Percentiles rank a stretch among this genome's conserved stretches.
phyloP scores from a whole-genome alignment of 2,797 vertebrate genomes.

The Rhinoraja longicauda region DNA sequence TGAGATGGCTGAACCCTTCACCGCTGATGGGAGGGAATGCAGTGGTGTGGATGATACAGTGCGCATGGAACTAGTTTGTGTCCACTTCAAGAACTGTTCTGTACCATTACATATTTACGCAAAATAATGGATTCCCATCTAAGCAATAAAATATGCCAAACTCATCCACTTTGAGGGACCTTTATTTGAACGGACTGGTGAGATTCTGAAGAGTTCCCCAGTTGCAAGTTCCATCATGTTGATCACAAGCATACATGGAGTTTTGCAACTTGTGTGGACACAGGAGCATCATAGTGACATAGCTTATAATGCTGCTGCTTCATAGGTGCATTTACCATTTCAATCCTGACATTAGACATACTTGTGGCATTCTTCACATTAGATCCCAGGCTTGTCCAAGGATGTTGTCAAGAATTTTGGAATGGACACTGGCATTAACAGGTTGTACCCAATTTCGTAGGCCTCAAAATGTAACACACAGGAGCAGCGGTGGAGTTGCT shows the following conservation, averaged over 20 bases:
- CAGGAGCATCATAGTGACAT: too few relatives aligned
- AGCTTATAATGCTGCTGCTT: too few relatives aligned
- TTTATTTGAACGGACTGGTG: background rate
- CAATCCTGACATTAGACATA: too few relatives aligned
- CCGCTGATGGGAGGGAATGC: background rate
- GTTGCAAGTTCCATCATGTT: background rate
- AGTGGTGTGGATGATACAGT: background rate
- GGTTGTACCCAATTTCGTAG: background rate
- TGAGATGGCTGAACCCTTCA: background rate
- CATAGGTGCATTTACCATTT: too few relatives aligned
- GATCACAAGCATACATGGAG: background rate
- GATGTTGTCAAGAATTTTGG: background rate
- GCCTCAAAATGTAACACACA: background rate
- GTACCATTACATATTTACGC: background rate
- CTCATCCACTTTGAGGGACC: background rate
- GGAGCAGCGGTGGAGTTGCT: too few relatives aligned
- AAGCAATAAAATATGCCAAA: background rate
- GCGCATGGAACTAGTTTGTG: background rate
- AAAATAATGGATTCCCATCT: background rate
- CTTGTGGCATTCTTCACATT: too few relatives aligned
- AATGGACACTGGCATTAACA: too few relatives aligned
- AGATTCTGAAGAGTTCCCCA: background rate
- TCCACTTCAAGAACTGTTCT: background rate
- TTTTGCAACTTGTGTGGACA: background rate
- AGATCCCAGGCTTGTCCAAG: too few relatives aligned